Base-by-base conservation (phyloP, 1,140 invertebrate species). In the Procambarus virginalis region DNA sequence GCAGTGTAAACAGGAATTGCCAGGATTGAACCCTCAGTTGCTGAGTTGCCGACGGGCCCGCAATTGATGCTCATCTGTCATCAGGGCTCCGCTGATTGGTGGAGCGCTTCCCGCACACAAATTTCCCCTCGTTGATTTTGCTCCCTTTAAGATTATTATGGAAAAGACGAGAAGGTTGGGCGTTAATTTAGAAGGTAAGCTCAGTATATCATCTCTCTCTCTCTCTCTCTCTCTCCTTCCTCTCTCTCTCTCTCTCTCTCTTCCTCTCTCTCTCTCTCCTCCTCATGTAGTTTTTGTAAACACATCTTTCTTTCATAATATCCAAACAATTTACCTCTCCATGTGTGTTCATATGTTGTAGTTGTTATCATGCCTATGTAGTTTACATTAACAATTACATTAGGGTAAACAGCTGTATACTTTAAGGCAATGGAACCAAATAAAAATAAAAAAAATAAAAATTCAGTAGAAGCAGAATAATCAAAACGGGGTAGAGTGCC, bases 61-160 rank as follows among this genome's bases (percentile, higher is more conserved):
- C 68, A 89, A 89, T 89, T 89, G 86, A 89, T n/a, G 86, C 86
- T 89, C 86, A 82, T 81, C 70, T 89, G 86, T 89, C 80, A 75
- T 82, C 86, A 82, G 64, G 64, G 68, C 70, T 77, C 46, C 81
- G 81, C 82, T 86, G 84, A 79, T 78, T 86, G 84, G 49, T 68
- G 75, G 17, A 12, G 22, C 9, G 17, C 4, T 60, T 76, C 84
- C 9, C n/a, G 73, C 34, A 34, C 34, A 17, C 49, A 78, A 86
- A 76, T 76, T 64, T 58, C 55, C 34, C 48, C 73, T 60, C 48
- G 73, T 22, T 77, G 76, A 49, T 60, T 86, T 77, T 77, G 14
- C 51, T 64, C 84, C 0, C 17, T 51, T 34, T 10, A 51, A 17
- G 60, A 64, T 64, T 64, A 64, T 64, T 64, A 64, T 64, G 60